Base-by-base conservation (phyloP, 2,797 vertebrate genomes). In the Sphenopsis melanotis region DNA sequence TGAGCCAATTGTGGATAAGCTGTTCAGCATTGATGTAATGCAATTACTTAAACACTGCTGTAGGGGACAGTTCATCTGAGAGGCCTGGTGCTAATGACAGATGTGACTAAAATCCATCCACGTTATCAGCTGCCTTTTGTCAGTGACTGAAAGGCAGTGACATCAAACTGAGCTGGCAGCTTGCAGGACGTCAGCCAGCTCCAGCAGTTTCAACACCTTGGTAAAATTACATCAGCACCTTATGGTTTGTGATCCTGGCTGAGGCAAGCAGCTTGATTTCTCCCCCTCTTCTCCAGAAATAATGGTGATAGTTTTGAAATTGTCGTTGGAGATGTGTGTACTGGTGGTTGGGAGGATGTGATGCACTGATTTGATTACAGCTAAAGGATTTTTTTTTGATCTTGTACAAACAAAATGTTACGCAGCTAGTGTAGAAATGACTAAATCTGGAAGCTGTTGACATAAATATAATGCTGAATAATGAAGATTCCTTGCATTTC, bases 381-480 rank as follows among this genome's bases (percentile, higher is more conserved):
- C 89, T 89, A 32, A 74, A 66, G 56, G 86, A 49, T 71, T 93
- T 91, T 55, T 46, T 84, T 82, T 89, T 74, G 3, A 17, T 89
- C 65, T 81, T 56, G 34, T 78, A 49, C 64, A 92, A 95, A 89
- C 83, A 76, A 94, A 83, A 83, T 55, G 83, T 92, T 93, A 92
- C 60, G 85, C 89, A 84, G 87, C 87, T 89, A 53, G 76, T 42
- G 47, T 44, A 82, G 87, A 93, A 89, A 84, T 88, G 11, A 70
- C 92, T 92, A 91, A 87, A 89, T 90, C 71, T 86, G 91, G 79
- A 94, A 92, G 47, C 60, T 82, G 24, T 52, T 92, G 83, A 82
- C 89, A 90, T 84, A 83, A 92, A 50, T 50, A 49, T 79, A 87
- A 74, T 92, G 96, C 94, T 93, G 94, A 95, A 87, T 94, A 94